Percentiles rank a stretch among this genome's conserved stretches.
Conservation (phyloP, 2,113 vertebrate species). For the Poecilia latipinna region DNA sequence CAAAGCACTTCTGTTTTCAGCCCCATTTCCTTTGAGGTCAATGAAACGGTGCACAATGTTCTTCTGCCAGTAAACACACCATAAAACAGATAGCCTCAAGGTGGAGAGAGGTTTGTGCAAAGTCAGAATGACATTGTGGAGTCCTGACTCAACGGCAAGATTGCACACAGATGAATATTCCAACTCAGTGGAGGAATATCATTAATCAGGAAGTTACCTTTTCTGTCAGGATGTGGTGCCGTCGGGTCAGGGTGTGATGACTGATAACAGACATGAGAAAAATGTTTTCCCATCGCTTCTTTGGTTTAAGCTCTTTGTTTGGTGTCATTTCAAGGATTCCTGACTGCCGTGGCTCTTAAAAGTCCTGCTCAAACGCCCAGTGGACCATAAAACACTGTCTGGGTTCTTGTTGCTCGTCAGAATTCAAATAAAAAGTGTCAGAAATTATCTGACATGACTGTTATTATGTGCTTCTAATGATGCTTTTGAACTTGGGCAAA, state of each 20-base stretch:
- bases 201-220: slow-evolving; percentile 65
- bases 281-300: neutral
- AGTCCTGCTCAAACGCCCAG: neutral
- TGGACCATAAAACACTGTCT: neutral
- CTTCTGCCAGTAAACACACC: slow-evolving; percentile 32
- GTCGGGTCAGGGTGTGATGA: slow-evolving; percentile 46
- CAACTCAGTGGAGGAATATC: slow-evolving; percentile 29
- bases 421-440: neutral
- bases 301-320: neutral
- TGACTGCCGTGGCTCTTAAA: neutral
- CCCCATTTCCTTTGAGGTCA: slow-evolving; percentile 31
- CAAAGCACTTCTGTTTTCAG: slow-evolving; percentile 3
- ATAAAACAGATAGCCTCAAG: slow-evolving; percentile 48
- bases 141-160: slow-evolving; percentile 38
- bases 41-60: slow-evolving; percentile 26
- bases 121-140: slow-evolving; percentile 58
- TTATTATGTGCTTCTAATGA: too few species aligned
- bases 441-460: neutral
- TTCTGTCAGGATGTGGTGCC: slow-evolving; percentile 43
- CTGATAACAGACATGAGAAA: slow-evolving; percentile 24
- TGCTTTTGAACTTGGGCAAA: neutral
- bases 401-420: neutral
- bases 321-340: neutral
- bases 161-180: slow-evolving; percentile 60
- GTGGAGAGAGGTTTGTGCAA: slow-evolving; percentile 46